Base-by-base conservation (phyloP, 2,113 vertebrate genomes). In the Antechinus flavipes region DNA sequence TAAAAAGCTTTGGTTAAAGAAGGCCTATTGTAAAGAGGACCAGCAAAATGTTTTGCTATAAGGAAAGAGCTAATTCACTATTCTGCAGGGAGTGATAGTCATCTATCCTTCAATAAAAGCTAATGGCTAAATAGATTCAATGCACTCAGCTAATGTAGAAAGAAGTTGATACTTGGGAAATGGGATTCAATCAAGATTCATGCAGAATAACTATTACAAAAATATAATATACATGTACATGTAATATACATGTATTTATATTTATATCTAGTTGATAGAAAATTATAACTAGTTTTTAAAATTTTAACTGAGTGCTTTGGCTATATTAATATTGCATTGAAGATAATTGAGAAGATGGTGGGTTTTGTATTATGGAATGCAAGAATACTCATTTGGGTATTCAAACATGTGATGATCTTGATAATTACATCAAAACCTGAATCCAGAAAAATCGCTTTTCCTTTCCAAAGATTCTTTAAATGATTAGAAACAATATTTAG, bases 111-210 rank as follows among this genome's bases (percentile, higher is more conserved):
- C 98, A 98, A 97, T 98, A 98, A 99, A 98, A 98, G 96, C 96
- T 98, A 98, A 98, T 98, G 97, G 97, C 96, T 98, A 98, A 97
- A 97, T 98, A 98, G 98, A 96, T 97, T 96, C 98, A 98, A 97
- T 98, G 97, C 98, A 98, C 98, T 98, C 96, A 98, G 98, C 98
- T 98, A 98, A 98, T 98, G 98, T 98, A 97, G 96, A 91, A 98
- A 98, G 98, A 98, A 96, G 96, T 61, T 98, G 97, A 97, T 97
- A 96, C 96, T 95, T 97, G 95, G 96, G 97, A 98, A 97, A 76
- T 98, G 97, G 97, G 93, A 98, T 98, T 98, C 97, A 97, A 94
- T 97, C 93, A 97, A 97, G 96, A 91, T 98, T 98, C 95, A 95
- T 76, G 52, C 92, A 95, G 96, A 98, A 98, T 91, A 94, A 94